Base-by-base conservation (phyloP, 2,797 vertebrate genomes). In the Novumbra hubbsi region DNA sequence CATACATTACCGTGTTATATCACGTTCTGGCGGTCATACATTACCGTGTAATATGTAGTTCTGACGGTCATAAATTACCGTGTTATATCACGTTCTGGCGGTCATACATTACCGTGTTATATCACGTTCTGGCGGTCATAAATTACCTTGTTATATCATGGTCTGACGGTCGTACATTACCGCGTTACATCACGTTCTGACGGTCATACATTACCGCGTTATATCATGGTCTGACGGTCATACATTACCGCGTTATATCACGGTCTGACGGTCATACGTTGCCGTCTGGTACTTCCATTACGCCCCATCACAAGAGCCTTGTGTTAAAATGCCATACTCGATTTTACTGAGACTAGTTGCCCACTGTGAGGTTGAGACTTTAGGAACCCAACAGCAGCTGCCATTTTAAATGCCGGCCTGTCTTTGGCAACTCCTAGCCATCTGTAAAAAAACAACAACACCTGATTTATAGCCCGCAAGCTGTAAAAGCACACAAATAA, bases 311-410 rank as follows among this genome's bases (percentile, higher is more conserved):
- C 14, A 28, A 34, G 16, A n/a, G 50, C 50, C 15, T 30, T 1
- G 1, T 65, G 30, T 16, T 63, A 63, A 27, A 63, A 12, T 2
- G 27, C 34, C 24, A 67, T 5, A 16, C 19, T 67, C 6, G 34
- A 7, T 52, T 52, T 17, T 9, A 52, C 50, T 52, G 41, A 24
- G 41, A 12, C 38, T 17, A 28, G 48, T 52, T 6, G 27, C 24
- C 2, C 3, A 30, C 68, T 1, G 48, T 62, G 21, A 62, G 6
- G 16, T 49, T 27, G n/a, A 28, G n/a, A 34, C 24, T 27, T 45
- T 45, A 71, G 72, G 65, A 73, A 73, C 4, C 63, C 1, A 4
- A 62, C 50, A 76, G 78, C 84, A 82, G 77, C 80, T 84, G 75
- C 32, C 41, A 30, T 67, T 34, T 34, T 64, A 34, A 70, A 34